phyloP scores from a whole-genome alignment of 2,113 vertebrate species.

The Urocitellus parryii region DNA sequence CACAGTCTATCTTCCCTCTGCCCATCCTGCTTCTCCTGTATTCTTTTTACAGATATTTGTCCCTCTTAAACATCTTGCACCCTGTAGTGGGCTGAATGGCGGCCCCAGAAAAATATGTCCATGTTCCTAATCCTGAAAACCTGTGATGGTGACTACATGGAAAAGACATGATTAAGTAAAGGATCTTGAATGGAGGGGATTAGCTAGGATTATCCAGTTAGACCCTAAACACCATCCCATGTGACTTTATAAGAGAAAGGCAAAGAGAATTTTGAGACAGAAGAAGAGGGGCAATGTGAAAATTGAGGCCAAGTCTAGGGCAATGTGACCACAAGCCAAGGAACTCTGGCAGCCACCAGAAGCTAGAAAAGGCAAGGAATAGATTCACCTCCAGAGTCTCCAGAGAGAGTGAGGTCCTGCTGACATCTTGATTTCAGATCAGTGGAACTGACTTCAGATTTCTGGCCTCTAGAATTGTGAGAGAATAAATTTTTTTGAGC shows the following conservation, averaged over 20 bases:
- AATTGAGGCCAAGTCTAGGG: neutral
- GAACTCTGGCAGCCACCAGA: neutral
- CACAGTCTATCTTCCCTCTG: neutral
- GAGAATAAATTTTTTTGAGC: constrained; percentile 8
- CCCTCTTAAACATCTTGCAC: neutral
- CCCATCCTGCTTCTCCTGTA: neutral
- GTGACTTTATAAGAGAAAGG: neutral
- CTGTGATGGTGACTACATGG: neutral
- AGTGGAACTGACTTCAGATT: neutral
- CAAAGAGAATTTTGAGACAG: neutral
- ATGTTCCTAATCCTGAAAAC: neutral
- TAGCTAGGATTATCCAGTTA: neutral
- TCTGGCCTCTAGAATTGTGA: neutral
- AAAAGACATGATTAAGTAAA: neutral
- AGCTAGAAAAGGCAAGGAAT: neutral
- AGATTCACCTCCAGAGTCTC: neutral
- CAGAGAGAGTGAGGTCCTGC: neutral
- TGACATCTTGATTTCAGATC: neutral
- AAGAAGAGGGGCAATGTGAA: neutral
- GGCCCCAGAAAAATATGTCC: neutral
- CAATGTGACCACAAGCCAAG: neutral
- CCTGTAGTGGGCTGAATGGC: neutral
- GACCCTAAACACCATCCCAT: neutral
- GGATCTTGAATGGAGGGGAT: neutral
- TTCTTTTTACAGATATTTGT: neutral